A percentile compares a stretch with the other conserved stretches of the same genome.
Evolutionary conservation across 1,140 invertebrate genomes (phyloP).

Genomic region (Drosophila bocqueti): DNA sequence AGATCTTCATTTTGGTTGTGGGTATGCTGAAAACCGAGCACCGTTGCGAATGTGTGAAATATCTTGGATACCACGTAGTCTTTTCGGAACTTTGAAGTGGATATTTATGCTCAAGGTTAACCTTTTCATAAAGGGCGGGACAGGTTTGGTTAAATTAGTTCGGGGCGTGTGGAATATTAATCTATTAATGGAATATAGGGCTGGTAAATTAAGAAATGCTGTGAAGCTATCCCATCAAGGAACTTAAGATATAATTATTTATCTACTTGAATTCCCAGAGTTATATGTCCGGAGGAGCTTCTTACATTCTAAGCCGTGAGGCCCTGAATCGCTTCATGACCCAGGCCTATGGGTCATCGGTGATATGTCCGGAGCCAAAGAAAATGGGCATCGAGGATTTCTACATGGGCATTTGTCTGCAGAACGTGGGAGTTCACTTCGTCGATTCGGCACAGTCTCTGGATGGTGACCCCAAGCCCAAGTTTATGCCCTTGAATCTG

Average conservation of each 20-base stretch:
- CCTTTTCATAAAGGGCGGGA: slow-evolving; percentile 1
- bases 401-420: slow-evolving; percentile 96
- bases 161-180: slow-evolving; percentile 28
- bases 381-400: slow-evolving; percentile 95
- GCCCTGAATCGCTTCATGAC: slow-evolving; percentile 91
- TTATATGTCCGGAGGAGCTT: slow-evolving; percentile 97
- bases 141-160: slow-evolving; percentile 19
- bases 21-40: slow-evolving; percentile 39
- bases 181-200: slow-evolving; percentile 3
- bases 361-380: slow-evolving; percentile 88
- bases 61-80: background rate
- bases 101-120: slow-evolving; percentile 26
- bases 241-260: background rate
- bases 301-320: slow-evolving; percentile 95
- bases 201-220: background rate
- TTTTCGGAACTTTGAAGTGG: slow-evolving; percentile 41
- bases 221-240: slow-evolving; percentile 74
- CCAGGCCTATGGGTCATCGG: slow-evolving; percentile 88
- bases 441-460: slow-evolving; percentile 52
- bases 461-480: slow-evolving; percentile 39
- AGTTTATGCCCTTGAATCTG: slow-evolving; percentile 86
- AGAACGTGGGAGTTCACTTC: slow-evolving; percentile 92
- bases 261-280: slow-evolving; percentile 86
- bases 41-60: slow-evolving; percentile 45
- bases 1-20: slow-evolving; percentile 12